Base-by-base conservation (phyloP, 2,888 invertebrate genomes). In the Drosophila sordidula region DNA sequence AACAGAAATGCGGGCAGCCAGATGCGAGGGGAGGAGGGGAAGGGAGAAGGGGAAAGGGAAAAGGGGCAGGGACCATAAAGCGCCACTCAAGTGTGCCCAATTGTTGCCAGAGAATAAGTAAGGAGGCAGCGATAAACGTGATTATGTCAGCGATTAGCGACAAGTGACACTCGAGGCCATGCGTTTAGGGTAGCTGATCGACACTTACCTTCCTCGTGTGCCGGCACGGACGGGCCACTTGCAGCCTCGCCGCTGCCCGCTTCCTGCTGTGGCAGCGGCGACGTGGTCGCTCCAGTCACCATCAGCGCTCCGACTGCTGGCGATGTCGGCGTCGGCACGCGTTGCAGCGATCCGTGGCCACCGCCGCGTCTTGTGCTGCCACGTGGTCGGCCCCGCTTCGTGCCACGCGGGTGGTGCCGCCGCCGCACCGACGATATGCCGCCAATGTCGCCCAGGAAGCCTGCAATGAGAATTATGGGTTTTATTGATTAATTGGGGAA, bases 361-460 rank as follows among this genome's bases (percentile, higher is more conserved):
- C 89, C 94, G 49, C 94, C 94, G 80, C 96, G 94, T 1, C 96
- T 93, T 0, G 95, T 95, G 61, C 96, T 95, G 65, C 96, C 96
- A 52, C 96, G 93, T 50, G 96, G 96, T 47, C 96, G 93, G 0
- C 96, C 96, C 16, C 96, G 94, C 84, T 95, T 94, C 1, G 95
- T 94, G 47, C 94, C 93, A 34, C 95, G 94, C 65, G 92, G 92
- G 90, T 92, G 91, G 85, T 92, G 92, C 62, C 92, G 90, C 52
- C 92, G 78, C 56, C 92, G 88, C 64, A 90, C 83, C 63, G 91
- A 87, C 8, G 91, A 90, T 44, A 92, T 75, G 42, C 88, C 74
- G 58, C 89, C 90, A 73, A 89, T 90, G 52, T 92, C 91, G 59
- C 89, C 88, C 64, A 91, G 91, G 62, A 91, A 85, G 65, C 75